These are phyloP conservation scores for Drosophila koepferae DNA, from an alignment of 2,888 invertebrate genomes.

Conservation along the genomic window DNA sequence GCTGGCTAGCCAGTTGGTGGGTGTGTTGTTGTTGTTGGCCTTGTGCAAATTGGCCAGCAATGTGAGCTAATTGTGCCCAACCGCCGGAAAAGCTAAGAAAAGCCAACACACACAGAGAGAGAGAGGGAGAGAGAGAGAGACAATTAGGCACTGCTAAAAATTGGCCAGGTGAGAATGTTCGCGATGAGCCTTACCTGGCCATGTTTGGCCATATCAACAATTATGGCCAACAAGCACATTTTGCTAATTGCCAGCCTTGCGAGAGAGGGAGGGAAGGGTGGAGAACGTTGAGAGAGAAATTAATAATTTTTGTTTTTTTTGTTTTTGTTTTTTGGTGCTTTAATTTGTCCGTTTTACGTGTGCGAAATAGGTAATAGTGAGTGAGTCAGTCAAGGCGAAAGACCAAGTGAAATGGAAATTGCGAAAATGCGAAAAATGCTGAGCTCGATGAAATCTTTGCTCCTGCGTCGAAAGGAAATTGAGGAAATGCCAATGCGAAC, in stretches of 20 bases:
- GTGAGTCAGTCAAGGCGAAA: neutral
- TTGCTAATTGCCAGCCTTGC: slow-evolving; percentile 60
- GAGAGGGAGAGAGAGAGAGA: slow-evolving; percentile 18
- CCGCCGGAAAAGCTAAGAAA: slow-evolving; percentile 56
- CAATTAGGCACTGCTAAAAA: slow-evolving; percentile 63
- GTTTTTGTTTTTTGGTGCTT: slow-evolving; percentile 45
- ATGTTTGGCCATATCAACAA: slow-evolving; percentile 42
- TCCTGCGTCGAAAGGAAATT: slow-evolving; percentile 37
- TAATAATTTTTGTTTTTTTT: slow-evolving; percentile 57
- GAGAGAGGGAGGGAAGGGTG: too few relatives aligned
- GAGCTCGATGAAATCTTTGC: slow-evolving; percentile 23
- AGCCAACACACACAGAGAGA: slow-evolving; percentile 6
- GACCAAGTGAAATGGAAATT: slow-evolving; percentile 63
- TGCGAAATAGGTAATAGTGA: slow-evolving; percentile 54
- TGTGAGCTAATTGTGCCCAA: slow-evolving; percentile 66
- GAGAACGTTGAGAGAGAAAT: slow-evolving; percentile 51
- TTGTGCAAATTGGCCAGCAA: slow-evolving; percentile 68
- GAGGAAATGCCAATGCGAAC: slow-evolving; percentile 51
- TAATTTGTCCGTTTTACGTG: slow-evolving; percentile 71
- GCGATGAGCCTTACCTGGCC: slow-evolving; percentile 6
- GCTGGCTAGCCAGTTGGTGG: neutral
- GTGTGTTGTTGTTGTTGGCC: slow-evolving; percentile 57
- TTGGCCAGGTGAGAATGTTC: slow-evolving; percentile 24
- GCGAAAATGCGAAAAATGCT: slow-evolving; percentile 51
- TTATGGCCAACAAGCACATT: slow-evolving; percentile 72